A percentile compares a stretch with the other conserved stretches of the same genome.
phyloP scores from a whole-genome alignment of 2,113 vertebrate species.

The Cyphomyrus plagiostoma region DNA sequence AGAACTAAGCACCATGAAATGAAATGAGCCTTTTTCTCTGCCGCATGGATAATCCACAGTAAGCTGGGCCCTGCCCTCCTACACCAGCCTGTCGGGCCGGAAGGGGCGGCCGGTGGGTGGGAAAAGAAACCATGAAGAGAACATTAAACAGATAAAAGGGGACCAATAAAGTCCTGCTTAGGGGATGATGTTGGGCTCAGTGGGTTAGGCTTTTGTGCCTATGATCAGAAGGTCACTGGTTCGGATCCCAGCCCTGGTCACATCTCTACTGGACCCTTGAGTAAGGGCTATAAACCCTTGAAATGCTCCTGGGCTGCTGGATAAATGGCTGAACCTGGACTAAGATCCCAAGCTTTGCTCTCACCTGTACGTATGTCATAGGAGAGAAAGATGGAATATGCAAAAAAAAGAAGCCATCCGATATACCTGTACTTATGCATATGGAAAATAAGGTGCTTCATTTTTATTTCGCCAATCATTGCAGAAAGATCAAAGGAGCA shows the following conservation, averaged over 20 bases:
- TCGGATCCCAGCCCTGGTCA: not conserved
- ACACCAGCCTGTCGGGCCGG: not conserved
- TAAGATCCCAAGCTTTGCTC: not conserved
- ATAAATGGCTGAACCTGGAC: not conserved
- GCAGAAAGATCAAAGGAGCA: not conserved
- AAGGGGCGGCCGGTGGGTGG: not conserved
- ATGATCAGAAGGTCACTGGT: not conserved
- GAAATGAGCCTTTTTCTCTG: not conserved
- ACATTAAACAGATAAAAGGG: not conserved
- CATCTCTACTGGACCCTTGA: not conserved
- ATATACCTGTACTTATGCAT: not conserved
- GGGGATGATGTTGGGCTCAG: not conserved
- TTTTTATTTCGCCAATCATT: not conserved
- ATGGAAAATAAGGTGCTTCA: not conserved
- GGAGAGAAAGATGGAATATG: not conserved
- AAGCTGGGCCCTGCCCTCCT: not conserved
- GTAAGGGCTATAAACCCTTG: not conserved
- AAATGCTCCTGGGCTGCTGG: not conserved
- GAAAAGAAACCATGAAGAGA: not conserved
- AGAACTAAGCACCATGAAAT: not conserved
- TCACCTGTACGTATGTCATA: not conserved
- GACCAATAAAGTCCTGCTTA: not conserved
- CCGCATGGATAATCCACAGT: not conserved
- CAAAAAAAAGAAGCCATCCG: not conserved
- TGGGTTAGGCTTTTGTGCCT: not conserved